phyloP scores from a whole-genome alignment of 2,888 invertebrate genomes.

The Matsumyia berberina region DNA sequence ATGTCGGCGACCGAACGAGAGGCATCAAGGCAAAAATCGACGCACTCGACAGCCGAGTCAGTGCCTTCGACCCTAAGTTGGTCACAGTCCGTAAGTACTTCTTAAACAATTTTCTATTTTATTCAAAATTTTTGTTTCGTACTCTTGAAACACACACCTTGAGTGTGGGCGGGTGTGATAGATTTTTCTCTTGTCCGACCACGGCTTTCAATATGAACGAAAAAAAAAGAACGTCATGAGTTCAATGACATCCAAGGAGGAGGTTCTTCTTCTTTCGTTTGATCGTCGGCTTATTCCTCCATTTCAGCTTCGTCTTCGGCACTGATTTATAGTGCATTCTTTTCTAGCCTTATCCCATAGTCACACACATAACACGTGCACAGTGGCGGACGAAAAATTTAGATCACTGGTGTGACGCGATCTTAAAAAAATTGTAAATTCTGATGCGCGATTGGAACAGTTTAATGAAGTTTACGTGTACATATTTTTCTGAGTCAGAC shows the following conservation, averaged over 20 bases:
- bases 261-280: slow-evolving; percentile 41
- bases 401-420: neutral
- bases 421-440: too few relatives aligned
- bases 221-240: slow-evolving; percentile 32
- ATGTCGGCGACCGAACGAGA: slow-evolving; percentile 90
- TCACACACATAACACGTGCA: slow-evolving; percentile 31
- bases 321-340: slow-evolving; percentile 64
- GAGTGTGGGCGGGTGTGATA: slow-evolving; percentile 11
- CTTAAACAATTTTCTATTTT: neutral
- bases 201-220: slow-evolving; percentile 25
- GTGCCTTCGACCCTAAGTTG: slow-evolving; percentile 92
- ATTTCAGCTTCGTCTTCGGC: slow-evolving; percentile 59
- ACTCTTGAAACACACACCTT: neutral
- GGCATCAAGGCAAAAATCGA: slow-evolving; percentile 89
- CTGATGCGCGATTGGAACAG: too few relatives aligned
- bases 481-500: too few relatives aligned
- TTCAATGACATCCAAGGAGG: slow-evolving; percentile 62
- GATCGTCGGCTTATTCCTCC: slow-evolving; percentile 47
- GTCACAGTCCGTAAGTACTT: slow-evolving; percentile 96
- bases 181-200: neutral
- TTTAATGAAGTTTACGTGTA: too few relatives aligned
- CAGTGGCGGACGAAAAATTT: slow-evolving; percentile 35
- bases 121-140: neutral
- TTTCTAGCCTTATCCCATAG: slow-evolving; percentile 56
- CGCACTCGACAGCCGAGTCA: slow-evolving; percentile 89